phyloP scores from a whole-genome alignment of 2,113 vertebrate species.

The Ifrita kowaldi region DNA sequence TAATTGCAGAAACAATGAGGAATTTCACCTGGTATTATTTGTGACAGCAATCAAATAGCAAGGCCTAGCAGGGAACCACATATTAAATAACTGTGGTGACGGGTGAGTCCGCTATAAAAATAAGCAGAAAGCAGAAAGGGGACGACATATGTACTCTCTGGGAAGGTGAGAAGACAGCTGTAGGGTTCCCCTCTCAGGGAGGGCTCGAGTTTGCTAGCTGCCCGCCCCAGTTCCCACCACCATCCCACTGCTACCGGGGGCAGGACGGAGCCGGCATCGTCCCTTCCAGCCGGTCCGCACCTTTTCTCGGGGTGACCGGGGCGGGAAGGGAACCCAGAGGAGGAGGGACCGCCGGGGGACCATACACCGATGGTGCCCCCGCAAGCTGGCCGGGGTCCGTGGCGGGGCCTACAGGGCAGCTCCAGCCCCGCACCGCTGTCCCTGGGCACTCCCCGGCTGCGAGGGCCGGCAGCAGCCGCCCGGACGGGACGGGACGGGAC shows the following conservation, averaged over 20 bases:
- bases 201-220: not conserved
- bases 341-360: no score
- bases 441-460: no score
- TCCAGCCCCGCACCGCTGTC: not conserved
- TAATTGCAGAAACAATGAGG: not conserved
- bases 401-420: not conserved
- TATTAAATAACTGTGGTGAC: not conserved
- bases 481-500: no score
- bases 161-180: not conserved
- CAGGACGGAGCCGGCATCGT: not conserved
- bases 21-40: constrained; percentile 9
- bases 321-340: not conserved
- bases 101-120: not conserved
- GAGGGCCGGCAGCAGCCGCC: not conserved
- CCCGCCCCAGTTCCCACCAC: not conserved
- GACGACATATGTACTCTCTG: not conserved
- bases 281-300: not conserved
- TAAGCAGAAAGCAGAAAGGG: not conserved
- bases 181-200: not conserved
- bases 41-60: constrained; percentile 23
- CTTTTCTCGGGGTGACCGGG: not conserved
- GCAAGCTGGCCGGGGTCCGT: not conserved
- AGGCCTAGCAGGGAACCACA: constrained; percentile 15
- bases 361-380: not conserved
- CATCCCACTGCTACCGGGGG: not conserved